Base-by-base conservation (phyloP, 2,888 invertebrate genomes). In the Cerastis leucographa region DNA sequence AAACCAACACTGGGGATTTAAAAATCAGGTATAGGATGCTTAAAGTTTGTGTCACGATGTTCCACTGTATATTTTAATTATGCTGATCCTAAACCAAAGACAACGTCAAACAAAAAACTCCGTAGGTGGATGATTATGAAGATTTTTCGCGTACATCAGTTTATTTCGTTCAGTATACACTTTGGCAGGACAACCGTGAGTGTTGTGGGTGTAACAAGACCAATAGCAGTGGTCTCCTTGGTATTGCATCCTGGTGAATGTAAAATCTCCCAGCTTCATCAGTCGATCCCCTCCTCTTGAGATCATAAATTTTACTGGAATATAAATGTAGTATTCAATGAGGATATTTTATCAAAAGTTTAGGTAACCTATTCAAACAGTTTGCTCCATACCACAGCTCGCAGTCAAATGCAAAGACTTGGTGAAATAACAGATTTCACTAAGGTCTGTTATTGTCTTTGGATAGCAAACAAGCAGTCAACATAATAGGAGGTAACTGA, bases 221-320 rank as follows among this genome's bases (percentile, higher is more conserved):
- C 97, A 97, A 80, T 91, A 92, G 82, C 93, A 93, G 11, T 89
- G 91, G 77, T 90, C 90, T 17, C 91, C 93, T 5, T 91, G 89
- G 46, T 86, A 89, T 29, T 91, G 85, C 6, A 90, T 88, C 74
- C 92, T 92, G 8, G 93, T 94, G 78, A 96, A 96, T 0, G 96
- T 96, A 87, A 96, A 96, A 81, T 96, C 96, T 8, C 95, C 96
- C 0, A 96, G 92, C 77, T 95, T 96, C 91, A 97, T 92, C 68
- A 97, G 89, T 66, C 93, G 92, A 86, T 95, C 95, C 25, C 96
- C 96, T 64, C 93, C 92, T 49, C 93, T 92, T 74, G 96, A 96
- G 77, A 93, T 92, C 96, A 97, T 96, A 90, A 96, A 95, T 84
- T 92, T 93, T 22, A 94, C 96, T 97, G 94, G 71, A 96, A 95